Percentiles rank a stretch among this genome's conserved stretches.
These are phyloP conservation scores for Philopedon plagiatum DNA, from an alignment of 2,888 invertebrate species.

Conservation along the genomic window DNA sequence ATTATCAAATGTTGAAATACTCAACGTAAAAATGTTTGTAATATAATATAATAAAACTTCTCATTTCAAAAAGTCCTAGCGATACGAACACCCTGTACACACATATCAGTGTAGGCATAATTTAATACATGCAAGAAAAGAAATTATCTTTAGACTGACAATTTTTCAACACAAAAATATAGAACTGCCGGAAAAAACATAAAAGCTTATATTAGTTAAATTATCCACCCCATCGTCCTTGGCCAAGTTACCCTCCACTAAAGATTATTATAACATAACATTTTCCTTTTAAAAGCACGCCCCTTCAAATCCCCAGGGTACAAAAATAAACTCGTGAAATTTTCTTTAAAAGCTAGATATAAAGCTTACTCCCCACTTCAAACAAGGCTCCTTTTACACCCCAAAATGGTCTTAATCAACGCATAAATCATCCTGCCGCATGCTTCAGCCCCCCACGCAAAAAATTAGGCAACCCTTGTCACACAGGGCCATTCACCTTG, in stretches of 20 bases:
- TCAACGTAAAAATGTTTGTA: too few species aligned
- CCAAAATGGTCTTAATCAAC: slow-evolving; percentile 15
- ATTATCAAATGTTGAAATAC: too few species aligned
- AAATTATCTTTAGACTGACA: too few species aligned
- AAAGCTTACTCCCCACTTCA: not conserved
- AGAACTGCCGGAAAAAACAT: not conserved
- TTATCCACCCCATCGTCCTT: not conserved
- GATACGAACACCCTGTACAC: too few species aligned
- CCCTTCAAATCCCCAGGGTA: not conserved
- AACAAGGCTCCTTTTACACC: not conserved
- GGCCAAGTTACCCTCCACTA: not conserved
- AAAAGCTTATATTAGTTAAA: not conserved
- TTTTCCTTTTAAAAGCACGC: not conserved
- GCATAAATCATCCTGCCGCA: slow-evolving; percentile 4
- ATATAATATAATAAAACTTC: too few species aligned
- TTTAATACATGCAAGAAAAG: too few species aligned
- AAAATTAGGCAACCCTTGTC: slow-evolving; percentile 45
- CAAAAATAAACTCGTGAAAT: not conserved
- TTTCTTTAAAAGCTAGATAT: slow-evolving; percentile 4
- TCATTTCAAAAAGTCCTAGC: too few species aligned
- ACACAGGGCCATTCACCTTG: slow-evolving; percentile 63
- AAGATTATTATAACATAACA: not conserved
- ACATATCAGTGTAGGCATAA: too few species aligned
- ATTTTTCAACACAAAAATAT: too few species aligned
- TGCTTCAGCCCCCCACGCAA: slow-evolving; percentile 39